Evolutionary conservation across 2,888 invertebrate genomes (phyloP).

Genomic region (Sympetrum striolatum): DNA sequence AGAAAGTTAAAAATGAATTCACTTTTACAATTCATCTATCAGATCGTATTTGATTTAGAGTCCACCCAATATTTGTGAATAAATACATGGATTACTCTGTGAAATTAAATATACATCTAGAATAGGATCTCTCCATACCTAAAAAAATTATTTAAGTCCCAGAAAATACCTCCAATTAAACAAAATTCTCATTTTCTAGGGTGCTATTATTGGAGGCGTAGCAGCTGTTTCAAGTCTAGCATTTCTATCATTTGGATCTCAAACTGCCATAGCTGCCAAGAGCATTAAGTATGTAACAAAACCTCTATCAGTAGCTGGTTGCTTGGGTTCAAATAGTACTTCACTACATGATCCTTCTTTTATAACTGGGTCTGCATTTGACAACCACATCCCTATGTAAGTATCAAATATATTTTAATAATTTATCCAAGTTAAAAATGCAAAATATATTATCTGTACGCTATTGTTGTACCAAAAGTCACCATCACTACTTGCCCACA

Average conservation of each 20-base stretch:
- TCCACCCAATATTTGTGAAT: no score
- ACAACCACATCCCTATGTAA: neutral
- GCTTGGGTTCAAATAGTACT: conserved; percentile 59
- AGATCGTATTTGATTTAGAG: no score
- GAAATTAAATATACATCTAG: no score
- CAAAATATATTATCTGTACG: neutral
- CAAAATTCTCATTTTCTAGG: neutral
- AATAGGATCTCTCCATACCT: no score
- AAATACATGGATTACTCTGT: no score
- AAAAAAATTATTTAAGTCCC: no score
- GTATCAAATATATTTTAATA: neutral
- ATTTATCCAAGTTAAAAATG: neutral
- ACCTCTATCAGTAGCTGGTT: conserved; percentile 62
- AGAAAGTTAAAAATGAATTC: no score
- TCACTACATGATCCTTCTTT: conserved; percentile 51
- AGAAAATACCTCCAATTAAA: no score
- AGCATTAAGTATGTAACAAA: conserved; percentile 70
- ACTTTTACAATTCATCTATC: no score
- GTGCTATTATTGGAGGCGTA: conserved; percentile 28
- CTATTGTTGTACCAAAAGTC: no score
- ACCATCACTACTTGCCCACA: no score
- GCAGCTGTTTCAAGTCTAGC: neutral
- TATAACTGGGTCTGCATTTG: neutral
- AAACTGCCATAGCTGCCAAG: conserved; percentile 5
- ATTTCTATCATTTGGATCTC: conserved; percentile 28